These are phyloP conservation scores for Beaufortia kweichowensis DNA, from an alignment of 2,113 vertebrate species.

Conservation along the genomic window DNA sequence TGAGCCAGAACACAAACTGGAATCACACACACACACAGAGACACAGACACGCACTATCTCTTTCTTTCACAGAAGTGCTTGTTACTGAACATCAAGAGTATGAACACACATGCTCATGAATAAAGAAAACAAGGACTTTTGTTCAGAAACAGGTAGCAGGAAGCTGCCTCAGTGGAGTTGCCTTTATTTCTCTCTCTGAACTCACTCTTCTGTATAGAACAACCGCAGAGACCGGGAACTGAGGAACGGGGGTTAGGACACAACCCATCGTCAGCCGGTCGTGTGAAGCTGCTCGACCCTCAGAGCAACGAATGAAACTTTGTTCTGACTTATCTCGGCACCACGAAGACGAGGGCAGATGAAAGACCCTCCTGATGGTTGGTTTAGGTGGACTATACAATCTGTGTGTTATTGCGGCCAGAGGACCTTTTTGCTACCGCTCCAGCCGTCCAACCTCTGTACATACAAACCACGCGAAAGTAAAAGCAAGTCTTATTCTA, in stretches of 20 bases:
- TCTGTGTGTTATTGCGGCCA: conserved; percentile 25
- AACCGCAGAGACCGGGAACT: conserved; percentile 52
- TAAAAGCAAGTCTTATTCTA: conserved; percentile 69
- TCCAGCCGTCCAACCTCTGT: conserved; percentile 66
- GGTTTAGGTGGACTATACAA: conserved; percentile 28
- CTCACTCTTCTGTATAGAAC: conserved; percentile 64
- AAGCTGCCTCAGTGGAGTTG: conserved; percentile 71
- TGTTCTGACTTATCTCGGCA: not conserved
- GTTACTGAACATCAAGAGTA: conserved; percentile 69
- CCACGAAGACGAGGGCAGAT: not conserved
- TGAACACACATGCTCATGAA: conserved; percentile 63
- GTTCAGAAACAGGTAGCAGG: conserved; percentile 62
- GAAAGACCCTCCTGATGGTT: conserved; percentile 27
- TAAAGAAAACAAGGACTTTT: conserved; percentile 62
- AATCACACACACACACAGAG: conserved; percentile 62
- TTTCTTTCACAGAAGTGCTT: conserved; percentile 73
- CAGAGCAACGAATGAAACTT: conserved; percentile 8
- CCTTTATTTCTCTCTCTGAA: conserved; percentile 71
- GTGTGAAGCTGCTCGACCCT: not conserved
- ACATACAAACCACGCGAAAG: conserved; percentile 69
- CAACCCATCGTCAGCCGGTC: not conserved
- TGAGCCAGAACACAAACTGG: conserved; percentile 76
- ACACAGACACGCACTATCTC: conserved; percentile 51
- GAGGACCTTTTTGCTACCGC: conserved; percentile 34
- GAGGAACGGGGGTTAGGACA: not conserved